Evolutionary conservation across 2,113 vertebrate species (phyloP).

Genomic region (human): GRCh38 chr3:178550501-178551000

Average conservation of each 20-base stretch:
- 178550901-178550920: not conserved
- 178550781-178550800: not conserved
- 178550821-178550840: not conserved
- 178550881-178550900: not conserved
- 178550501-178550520: not conserved
- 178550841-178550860: not conserved
- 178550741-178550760: not conserved
- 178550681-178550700: not conserved
- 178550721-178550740: not conserved
- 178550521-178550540: not conserved
- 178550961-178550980: not conserved
- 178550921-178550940: not conserved
- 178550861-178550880: not conserved
- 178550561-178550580: not conserved
- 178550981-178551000: not conserved
- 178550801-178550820: not conserved
- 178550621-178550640: not conserved
- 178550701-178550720: not conserved
- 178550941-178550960: not conserved
- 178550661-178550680: not conserved
- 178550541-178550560: not conserved
- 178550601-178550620: not conserved
- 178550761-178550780: not conserved
- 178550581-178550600: not conserved
- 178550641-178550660: not conserved